Conservation (phyloP, 2,797 vertebrate species). For the Chelon labrosus region DNA sequence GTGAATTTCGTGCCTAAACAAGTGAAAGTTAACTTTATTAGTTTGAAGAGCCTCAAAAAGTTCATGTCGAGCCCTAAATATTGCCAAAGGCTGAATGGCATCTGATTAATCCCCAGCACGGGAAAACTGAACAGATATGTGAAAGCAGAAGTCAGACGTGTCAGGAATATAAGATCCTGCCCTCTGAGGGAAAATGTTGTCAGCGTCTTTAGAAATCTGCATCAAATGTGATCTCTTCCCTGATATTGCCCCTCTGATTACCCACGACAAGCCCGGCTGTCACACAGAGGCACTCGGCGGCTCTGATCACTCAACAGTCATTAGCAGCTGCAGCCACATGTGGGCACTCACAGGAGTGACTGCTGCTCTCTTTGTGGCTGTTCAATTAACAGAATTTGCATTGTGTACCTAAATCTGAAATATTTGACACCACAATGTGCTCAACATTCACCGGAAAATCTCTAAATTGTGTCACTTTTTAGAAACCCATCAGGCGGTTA, state of each 20-base stretch:
- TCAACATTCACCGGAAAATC: neutral
- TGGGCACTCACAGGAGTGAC: conserved; percentile 10
- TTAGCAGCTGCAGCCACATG: conserved; percentile 44
- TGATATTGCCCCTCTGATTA: conserved; percentile 37
- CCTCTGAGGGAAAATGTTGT: neutral
- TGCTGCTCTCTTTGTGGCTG: conserved; percentile 18
- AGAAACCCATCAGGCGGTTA: too few species aligned
- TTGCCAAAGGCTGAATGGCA: too few species aligned
- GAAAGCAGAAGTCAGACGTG: neutral
- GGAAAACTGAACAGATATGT: neutral
- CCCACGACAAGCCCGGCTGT: conserved; percentile 16
- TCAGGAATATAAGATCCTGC: neutral
- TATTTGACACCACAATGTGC: conserved; percentile 1
- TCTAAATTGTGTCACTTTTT: too few species aligned
- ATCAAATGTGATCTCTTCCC: conserved; percentile 9
- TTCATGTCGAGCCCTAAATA: too few species aligned
- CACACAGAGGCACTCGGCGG: neutral
- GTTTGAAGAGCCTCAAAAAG: too few species aligned
- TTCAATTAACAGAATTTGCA: conserved; percentile 42
- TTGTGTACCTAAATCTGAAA: conserved; percentile 40
- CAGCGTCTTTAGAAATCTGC: conserved; percentile 1
- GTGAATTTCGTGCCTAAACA: too few species aligned
- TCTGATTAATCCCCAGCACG: too few species aligned
- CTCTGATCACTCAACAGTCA: conserved; percentile 48
- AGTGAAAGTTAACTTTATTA: too few species aligned